Percentiles rank a stretch among this genome's conserved stretches.
phyloP scores from a whole-genome alignment of 2,113 vertebrate species.

The Stigmatopora argus region DNA sequence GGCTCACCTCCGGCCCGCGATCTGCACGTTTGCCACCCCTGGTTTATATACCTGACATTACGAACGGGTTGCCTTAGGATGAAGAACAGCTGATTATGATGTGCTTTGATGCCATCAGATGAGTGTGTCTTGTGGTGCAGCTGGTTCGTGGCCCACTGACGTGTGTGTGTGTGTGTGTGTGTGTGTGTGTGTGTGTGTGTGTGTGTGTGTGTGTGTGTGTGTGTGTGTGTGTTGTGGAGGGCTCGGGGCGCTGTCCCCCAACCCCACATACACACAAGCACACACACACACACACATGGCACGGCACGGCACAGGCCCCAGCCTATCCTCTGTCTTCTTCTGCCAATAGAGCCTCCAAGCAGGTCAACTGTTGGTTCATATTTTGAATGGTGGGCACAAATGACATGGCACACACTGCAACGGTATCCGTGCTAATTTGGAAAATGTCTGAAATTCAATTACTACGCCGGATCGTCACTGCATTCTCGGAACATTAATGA shows the following conservation, averaged over 20 bases:
- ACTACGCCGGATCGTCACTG: background rate
- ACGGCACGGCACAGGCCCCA: slow-evolving; percentile 25
- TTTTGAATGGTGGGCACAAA: background rate
- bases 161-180: background rate
- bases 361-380: slow-evolving; percentile 59
- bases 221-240: background rate
- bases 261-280: background rate
- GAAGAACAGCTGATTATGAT: background rate
- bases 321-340: slow-evolving; percentile 17
- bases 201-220: background rate
- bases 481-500: background rate
- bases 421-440: background rate
- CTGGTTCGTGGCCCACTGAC: slow-evolving; percentile 16
- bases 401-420: background rate
- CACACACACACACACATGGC: background rate
- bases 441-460: background rate
- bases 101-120: background rate
- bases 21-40: background rate
- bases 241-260: background rate
- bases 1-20: no score
- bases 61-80: background rate
- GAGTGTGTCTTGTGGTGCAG: slow-evolving; percentile 13
- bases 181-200: background rate
- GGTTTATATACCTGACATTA: background rate
- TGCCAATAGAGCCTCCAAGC: slow-evolving; percentile 36